phyloP scores from a whole-genome alignment of 2,797 vertebrate genomes.

The Gouania willdenowi region DNA sequence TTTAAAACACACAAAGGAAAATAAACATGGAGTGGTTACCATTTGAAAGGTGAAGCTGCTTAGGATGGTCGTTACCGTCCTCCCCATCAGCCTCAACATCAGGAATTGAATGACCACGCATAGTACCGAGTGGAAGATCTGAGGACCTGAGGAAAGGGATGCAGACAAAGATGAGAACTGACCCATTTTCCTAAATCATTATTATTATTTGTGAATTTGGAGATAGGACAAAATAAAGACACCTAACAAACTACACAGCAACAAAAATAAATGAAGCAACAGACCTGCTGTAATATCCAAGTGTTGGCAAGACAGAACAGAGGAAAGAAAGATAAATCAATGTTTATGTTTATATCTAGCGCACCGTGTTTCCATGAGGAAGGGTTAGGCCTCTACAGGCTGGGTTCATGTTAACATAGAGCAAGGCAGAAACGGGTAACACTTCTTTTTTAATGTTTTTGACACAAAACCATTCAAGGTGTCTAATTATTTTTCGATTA shows the following conservation, averaged over 20 bases:
- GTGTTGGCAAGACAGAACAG: constrained; percentile 54
- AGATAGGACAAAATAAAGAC: background rate
- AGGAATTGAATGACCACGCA: constrained; percentile 92
- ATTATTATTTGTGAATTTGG: constrained; percentile 3
- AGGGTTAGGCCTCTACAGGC: too few species aligned
- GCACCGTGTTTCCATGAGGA: background rate
- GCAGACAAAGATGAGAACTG: constrained; percentile 28
- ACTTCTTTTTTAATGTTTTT: too few species aligned
- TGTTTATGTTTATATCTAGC: constrained; percentile 8
- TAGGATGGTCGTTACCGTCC: constrained; percentile 85
- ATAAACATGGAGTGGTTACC: constrained; percentile 71
- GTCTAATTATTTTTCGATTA: too few species aligned
- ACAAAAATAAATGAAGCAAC: constrained; percentile 52
- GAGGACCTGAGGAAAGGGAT: constrained; percentile 73
- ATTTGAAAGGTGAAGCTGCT: constrained; percentile 93
- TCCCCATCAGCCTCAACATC: constrained; percentile 95
- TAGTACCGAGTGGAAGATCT: constrained; percentile 87
- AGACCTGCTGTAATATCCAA: constrained; percentile 79
- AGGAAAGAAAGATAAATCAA: constrained; percentile 35
- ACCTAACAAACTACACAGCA: constrained; percentile 13
- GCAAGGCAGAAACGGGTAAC: too few species aligned
- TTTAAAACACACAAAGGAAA: background rate
- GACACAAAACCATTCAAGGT: too few species aligned
- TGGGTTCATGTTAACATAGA: too few species aligned
- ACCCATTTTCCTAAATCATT: constrained; percentile 33